A percentile compares a stretch with the other conserved stretches of the same genome.
Conservation (phyloP, 35 echinoderm and acorn worm species). For the Acanthaster planci region DNA sequence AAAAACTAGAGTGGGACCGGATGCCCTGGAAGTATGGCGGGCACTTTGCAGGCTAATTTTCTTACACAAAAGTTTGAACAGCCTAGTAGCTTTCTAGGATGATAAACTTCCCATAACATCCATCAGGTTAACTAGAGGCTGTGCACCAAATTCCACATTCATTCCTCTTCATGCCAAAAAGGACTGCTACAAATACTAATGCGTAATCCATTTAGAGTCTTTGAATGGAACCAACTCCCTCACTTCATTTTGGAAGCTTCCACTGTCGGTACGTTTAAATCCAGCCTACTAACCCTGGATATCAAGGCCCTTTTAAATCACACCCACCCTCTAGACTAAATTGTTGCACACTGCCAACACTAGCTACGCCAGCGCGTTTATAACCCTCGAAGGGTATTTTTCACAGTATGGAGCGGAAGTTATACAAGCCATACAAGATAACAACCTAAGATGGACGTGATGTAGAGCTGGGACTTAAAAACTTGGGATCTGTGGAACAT, state of each 20-base stretch:
- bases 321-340: too few species aligned
- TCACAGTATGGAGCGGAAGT: too few species aligned
- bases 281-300: neutral
- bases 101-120: neutral
- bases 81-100: too few species aligned
- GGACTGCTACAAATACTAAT: conserved; percentile 7
- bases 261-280: neutral
- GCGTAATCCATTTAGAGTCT: neutral
- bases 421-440: too few species aligned
- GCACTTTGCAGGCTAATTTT: too few species aligned
- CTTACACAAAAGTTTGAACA: too few species aligned
- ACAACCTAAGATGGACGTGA: too few species aligned
- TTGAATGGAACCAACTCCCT: conserved; percentile 1
- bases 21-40: neutral
- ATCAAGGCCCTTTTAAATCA: neutral
- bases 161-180: neutral
- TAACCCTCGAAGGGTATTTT: too few species aligned
- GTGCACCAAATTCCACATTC: neutral
- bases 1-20: conserved; percentile 20
- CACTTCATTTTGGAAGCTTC: neutral
- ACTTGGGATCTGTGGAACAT: too few species aligned
- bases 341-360: too few species aligned
- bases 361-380: too few species aligned
- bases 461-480: too few species aligned
- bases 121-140: neutral